phyloP scores from a whole-genome alignment of 2,888 invertebrate genomes.

The Aphrophora alni region DNA sequence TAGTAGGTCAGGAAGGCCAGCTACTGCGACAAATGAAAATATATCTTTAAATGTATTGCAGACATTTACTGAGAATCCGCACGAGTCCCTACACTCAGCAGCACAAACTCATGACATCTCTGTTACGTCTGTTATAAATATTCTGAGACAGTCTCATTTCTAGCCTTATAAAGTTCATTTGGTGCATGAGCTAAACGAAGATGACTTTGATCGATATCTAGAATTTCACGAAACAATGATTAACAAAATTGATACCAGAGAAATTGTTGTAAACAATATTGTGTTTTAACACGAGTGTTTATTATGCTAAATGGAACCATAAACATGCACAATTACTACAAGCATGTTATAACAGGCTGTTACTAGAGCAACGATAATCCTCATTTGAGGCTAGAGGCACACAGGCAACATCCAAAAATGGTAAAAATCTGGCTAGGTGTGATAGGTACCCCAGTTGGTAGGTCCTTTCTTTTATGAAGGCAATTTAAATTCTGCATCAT shows the following conservation, averaged over 20 bases:
- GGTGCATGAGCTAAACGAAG: background rate
- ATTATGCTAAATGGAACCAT: no score
- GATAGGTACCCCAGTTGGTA: background rate
- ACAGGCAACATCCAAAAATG: slow-evolving; percentile 21
- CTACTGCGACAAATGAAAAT: slow-evolving; percentile 20
- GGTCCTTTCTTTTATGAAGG: background rate
- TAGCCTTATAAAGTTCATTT: background rate
- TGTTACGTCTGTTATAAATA: slow-evolving; percentile 21
- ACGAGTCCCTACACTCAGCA: slow-evolving; percentile 13
- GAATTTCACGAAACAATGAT: background rate
- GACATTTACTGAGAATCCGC: slow-evolving; percentile 15
- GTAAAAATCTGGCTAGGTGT: slow-evolving; percentile 22
- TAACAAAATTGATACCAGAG: background rate
- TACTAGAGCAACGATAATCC: slow-evolving; percentile 21
- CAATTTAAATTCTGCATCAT: slow-evolving; percentile 21
- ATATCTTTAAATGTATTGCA: slow-evolving; percentile 19
- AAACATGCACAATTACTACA: no score
- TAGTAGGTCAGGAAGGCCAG: slow-evolving; percentile 18
- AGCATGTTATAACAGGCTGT: no score
- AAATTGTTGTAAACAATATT: slow-evolving; percentile 17
- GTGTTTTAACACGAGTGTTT: no score
- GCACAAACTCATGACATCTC: slow-evolving; percentile 24
- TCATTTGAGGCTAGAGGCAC: slow-evolving; percentile 21
- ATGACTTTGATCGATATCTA: background rate
- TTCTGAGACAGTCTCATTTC: background rate